phyloP scores from a whole-genome alignment of 2,888 invertebrate species.

The Omphaloscelis lunosa region DNA sequence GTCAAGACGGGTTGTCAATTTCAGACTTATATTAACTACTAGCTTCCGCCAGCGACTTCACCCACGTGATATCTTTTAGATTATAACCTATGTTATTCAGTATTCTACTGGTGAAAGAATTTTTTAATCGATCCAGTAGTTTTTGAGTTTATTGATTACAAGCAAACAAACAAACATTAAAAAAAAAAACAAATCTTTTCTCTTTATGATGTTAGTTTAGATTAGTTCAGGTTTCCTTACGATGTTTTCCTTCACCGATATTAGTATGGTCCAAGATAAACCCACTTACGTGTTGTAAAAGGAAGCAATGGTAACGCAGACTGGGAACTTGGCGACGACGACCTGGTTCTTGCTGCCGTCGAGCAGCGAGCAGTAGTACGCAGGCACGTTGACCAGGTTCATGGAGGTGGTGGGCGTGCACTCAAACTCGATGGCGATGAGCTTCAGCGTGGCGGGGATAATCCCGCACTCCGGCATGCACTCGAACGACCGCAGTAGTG shows the following conservation, averaged over 20 bases:
- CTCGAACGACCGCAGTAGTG: conserved; percentile 81
- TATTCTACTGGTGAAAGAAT: too few relatives aligned
- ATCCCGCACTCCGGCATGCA: conserved; percentile 81
- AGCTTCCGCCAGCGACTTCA: too few relatives aligned
- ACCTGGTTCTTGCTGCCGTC: conserved; percentile 86
- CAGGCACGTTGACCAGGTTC: conserved; percentile 84
- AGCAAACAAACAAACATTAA: too few relatives aligned
- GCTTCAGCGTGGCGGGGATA: conserved; percentile 77
- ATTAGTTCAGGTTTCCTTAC: not conserved
- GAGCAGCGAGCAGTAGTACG: conserved; percentile 84
- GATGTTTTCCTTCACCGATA: not conserved
- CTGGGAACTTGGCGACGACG: conserved; percentile 87
- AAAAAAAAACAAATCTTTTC: too few relatives aligned
- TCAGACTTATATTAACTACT: not conserved
- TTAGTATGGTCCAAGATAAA: not conserved
- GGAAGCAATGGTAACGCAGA: conserved; percentile 85
- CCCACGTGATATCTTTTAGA: too few relatives aligned
- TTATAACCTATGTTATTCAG: too few relatives aligned
- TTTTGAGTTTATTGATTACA: too few relatives aligned
- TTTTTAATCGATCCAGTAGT: too few relatives aligned
- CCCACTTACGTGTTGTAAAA: conserved; percentile 86
- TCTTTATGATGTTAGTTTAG: too few relatives aligned
- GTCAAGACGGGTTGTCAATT: not conserved
- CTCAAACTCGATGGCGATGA: conserved; percentile 80
- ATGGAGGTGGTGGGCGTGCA: conserved; percentile 86